phyloP scores from a whole-genome alignment of 2,797 vertebrate species.

The Miichthys miiuy region DNA sequence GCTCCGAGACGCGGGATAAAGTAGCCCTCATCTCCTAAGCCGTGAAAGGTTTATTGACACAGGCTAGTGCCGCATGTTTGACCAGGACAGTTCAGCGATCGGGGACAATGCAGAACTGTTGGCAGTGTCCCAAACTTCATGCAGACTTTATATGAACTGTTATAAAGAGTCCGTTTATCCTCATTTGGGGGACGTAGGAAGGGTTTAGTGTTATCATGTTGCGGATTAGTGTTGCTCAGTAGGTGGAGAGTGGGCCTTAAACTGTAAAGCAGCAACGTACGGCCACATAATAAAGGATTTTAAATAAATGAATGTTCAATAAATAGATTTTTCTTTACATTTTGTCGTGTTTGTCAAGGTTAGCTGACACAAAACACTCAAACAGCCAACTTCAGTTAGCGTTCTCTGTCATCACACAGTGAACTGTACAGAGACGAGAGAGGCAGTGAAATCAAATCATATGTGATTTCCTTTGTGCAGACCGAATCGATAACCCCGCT shows the following conservation, averaged over 20 bases:
- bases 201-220: not conserved
- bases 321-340: not conserved
- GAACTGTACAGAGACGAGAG: not conserved
- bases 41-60: slow-evolving; percentile 58
- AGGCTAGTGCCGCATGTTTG: slow-evolving; percentile 51
- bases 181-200: not conserved
- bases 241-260: not conserved
- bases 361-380: not conserved
- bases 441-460: not conserved
- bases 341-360: not conserved
- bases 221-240: not conserved
- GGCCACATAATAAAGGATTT: not conserved
- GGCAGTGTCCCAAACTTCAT: not conserved
- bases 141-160: not conserved
- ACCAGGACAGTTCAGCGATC: slow-evolving; percentile 29
- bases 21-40: not conserved
- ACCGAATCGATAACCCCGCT: slow-evolving; percentile 19
- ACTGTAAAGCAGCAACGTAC: not conserved
- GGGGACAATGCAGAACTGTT: slow-evolving; percentile 47
- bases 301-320: not conserved
- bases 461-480: slow-evolving; percentile 4
- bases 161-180: not conserved
- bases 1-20: not conserved
- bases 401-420: not conserved
- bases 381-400: not conserved